These are phyloP conservation scores for Callospermophilus lateralis DNA, from an alignment of 2,113 vertebrate species.

Conservation along the genomic window DNA sequence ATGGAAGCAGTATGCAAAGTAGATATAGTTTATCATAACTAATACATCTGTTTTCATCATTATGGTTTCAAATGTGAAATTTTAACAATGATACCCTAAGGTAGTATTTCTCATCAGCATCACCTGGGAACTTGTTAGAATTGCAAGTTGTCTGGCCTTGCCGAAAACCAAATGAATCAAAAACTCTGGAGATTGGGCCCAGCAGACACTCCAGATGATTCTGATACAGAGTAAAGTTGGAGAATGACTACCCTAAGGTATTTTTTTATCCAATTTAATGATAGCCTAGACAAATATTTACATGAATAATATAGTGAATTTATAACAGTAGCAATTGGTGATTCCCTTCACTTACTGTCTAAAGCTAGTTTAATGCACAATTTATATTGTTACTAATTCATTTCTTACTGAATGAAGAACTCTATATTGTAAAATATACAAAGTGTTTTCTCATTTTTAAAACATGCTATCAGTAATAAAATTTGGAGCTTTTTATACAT, in stretches of 20 bases:
- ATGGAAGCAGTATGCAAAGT: not conserved
- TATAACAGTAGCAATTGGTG: not conserved
- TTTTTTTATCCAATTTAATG: not conserved
- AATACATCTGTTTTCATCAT: constrained; percentile 7
- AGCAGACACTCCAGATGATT: not conserved
- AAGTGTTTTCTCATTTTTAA: not conserved
- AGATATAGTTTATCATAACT: not conserved
- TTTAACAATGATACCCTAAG: not conserved
- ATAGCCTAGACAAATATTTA: not conserved
- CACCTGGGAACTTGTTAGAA: constrained; percentile 25
- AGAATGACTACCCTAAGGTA: not conserved
- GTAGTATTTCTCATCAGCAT: not conserved
- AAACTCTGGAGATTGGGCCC: not conserved
- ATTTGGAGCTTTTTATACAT: not conserved
- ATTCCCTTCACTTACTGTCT: not conserved
- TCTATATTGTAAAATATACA: not conserved
- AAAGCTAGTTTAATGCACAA: not conserved
- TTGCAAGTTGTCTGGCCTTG: not conserved
- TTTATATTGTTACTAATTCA: not conserved
- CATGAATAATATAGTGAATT: not conserved
- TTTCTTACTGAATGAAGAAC: not conserved
- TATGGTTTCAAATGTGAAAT: not conserved
- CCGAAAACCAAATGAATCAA: not conserved
- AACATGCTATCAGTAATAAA: not conserved
- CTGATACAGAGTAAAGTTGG: not conserved